phyloP scores from a whole-genome alignment of 2,797 vertebrate species.

The Phrynocephalus guinanensis region DNA sequence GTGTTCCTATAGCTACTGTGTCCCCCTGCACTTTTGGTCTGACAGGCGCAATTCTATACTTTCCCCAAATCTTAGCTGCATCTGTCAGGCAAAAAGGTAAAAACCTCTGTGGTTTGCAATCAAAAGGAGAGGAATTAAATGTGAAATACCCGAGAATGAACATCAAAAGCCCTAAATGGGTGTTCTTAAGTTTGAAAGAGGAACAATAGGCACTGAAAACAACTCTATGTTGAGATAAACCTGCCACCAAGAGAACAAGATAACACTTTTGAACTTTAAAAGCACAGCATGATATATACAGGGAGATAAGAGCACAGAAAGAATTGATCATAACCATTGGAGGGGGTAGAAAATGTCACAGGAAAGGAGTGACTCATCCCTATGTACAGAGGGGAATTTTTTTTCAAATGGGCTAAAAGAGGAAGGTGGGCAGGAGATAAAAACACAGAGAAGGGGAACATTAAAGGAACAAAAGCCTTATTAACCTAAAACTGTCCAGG shows the following conservation, averaged over 20 bases:
- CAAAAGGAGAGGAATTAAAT: neutral
- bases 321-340: neutral
- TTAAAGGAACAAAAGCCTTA: neutral
- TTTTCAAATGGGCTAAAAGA: neutral
- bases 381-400: neutral
- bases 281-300: constrained; percentile 10
- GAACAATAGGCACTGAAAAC: constrained; percentile 12
- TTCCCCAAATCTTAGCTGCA: neutral
- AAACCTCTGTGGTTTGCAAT: neutral
- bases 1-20: neutral
- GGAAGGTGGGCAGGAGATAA: constrained; percentile 21
- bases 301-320: constrained; percentile 34
- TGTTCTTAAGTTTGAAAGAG: constrained; percentile 14
- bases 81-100: neutral
- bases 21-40: neutral
- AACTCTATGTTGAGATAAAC: neutral
- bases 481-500: neutral
- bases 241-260: constrained; percentile 1
- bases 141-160: neutral
- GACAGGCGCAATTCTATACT: neutral
- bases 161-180: neutral
- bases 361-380: constrained; percentile 20
- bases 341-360: neutral
- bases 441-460: constrained; percentile 8
- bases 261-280: constrained; percentile 24